phyloP scores from a whole-genome alignment of 2,113 vertebrate genomes.

The Cepphus grylle region DNA sequence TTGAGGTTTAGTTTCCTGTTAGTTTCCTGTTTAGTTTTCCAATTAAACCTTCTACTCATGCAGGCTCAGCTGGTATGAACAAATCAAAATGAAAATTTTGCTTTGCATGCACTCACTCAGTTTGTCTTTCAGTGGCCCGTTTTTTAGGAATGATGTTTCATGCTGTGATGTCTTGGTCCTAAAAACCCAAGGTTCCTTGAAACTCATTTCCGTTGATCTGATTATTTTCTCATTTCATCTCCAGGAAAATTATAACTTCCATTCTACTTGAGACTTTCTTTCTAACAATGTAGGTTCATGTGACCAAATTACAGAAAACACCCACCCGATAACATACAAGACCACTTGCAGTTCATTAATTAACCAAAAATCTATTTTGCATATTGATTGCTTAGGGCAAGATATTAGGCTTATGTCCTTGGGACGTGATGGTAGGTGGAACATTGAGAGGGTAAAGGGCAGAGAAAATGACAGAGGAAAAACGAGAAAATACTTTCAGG shows the following conservation, averaged over 20 bases:
- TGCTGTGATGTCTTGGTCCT: background rate
- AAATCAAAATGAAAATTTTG: background rate
- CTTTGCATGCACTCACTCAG: background rate
- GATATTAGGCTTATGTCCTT: background rate
- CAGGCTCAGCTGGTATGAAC: background rate
- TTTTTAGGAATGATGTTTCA: background rate
- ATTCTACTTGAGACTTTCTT: background rate
- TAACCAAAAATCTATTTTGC: background rate
- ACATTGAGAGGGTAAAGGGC: background rate
- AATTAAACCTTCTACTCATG: background rate
- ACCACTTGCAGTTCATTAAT: background rate
- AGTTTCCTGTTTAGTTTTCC: too few species aligned
- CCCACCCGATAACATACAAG: background rate
- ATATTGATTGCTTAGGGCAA: background rate
- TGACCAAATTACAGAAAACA: background rate
- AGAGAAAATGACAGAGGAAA: background rate
- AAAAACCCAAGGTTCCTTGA: background rate
- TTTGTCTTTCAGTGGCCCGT: background rate
- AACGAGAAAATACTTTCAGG: background rate
- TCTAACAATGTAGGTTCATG: background rate
- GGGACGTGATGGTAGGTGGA: fast-evolving
- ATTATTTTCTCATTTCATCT: background rate
- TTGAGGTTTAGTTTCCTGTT: background rate
- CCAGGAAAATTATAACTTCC: background rate
- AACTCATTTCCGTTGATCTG: background rate